These are phyloP conservation scores for Agriopis aurantiaria DNA, from an alignment of 2,888 invertebrate genomes.

Conservation along the genomic window DNA sequence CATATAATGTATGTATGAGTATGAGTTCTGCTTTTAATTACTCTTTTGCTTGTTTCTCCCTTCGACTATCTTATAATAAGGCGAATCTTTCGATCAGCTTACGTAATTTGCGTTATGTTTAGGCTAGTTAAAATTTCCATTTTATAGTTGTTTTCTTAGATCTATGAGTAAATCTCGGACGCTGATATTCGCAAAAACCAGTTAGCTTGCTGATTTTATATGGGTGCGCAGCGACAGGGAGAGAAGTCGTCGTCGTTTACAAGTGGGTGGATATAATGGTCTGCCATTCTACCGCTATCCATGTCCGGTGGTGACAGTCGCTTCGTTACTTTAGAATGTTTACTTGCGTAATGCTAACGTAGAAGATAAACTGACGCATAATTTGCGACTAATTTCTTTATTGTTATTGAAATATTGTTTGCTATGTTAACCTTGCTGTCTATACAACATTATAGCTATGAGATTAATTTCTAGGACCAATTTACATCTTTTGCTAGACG, in stretches of 20 bases:
- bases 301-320: slow-evolving; percentile 38
- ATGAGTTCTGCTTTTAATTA: too few relatives aligned
- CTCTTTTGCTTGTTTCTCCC: too few relatives aligned
- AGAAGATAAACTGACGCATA: slow-evolving; percentile 13
- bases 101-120: slow-evolving; percentile 37
- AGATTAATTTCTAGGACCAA: neutral
- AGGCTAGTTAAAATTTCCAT: neutral
- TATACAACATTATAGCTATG: neutral
- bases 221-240: slow-evolving; percentile 37
- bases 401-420: slow-evolving; percentile 5
- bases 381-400: slow-evolving; percentile 6
- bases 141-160: neutral
- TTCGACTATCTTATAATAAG: neutral
- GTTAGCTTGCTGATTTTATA: slow-evolving; percentile 49
- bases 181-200: slow-evolving; percentile 49
- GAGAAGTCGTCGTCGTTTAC: slow-evolving; percentile 36
- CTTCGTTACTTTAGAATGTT: slow-evolving; percentile 38
- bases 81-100: slow-evolving; percentile 16
- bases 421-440: neutral
- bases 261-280: slow-evolving; percentile 35
- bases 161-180: neutral
- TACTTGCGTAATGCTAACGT: slow-evolving; percentile 44
- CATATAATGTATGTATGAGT: too few relatives aligned
- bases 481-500: neutral
- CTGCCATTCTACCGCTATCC: slow-evolving; percentile 29